phyloP scores from a whole-genome alignment of 2,113 vertebrate genomes.

The Callospermophilus lateralis region DNA sequence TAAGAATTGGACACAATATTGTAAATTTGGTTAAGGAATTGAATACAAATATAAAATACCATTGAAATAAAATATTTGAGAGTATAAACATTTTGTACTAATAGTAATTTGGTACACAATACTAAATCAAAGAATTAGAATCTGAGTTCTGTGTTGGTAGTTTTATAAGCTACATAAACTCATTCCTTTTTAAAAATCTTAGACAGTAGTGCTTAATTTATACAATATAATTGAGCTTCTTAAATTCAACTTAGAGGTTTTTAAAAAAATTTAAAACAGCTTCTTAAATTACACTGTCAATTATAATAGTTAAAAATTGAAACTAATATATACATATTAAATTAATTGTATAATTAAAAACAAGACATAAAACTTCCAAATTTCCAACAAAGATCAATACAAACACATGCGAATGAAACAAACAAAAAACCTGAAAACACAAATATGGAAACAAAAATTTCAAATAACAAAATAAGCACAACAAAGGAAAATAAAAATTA shows the following conservation, averaged over 20 bases:
- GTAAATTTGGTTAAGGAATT: neutral
- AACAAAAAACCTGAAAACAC: neutral
- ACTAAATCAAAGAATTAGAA: neutral
- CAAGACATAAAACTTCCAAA: neutral
- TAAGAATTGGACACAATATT: neutral
- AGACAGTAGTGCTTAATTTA: neutral
- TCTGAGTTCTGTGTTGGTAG: neutral
- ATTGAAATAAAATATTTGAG: neutral
- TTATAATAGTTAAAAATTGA: neutral
- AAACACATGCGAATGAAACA: neutral
- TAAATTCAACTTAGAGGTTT: too few species aligned
- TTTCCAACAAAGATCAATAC: neutral
- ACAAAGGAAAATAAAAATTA: neutral
- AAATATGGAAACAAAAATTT: neutral
- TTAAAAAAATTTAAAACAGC: too few species aligned
- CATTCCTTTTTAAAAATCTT: neutral
- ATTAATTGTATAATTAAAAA: neutral
- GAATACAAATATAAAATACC: neutral
- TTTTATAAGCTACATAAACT: neutral
- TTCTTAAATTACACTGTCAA: neutral
- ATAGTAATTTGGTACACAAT: neutral
- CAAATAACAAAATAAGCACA: neutral
- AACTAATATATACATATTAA: neutral
- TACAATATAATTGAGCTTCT: neutral
- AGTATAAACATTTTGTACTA: slow-evolving; percentile 10